A percentile compares a stretch with the other conserved stretches of the same genome.
Conservation (phyloP, 2,888 invertebrate genomes). For the Drosophila cognata region DNA sequence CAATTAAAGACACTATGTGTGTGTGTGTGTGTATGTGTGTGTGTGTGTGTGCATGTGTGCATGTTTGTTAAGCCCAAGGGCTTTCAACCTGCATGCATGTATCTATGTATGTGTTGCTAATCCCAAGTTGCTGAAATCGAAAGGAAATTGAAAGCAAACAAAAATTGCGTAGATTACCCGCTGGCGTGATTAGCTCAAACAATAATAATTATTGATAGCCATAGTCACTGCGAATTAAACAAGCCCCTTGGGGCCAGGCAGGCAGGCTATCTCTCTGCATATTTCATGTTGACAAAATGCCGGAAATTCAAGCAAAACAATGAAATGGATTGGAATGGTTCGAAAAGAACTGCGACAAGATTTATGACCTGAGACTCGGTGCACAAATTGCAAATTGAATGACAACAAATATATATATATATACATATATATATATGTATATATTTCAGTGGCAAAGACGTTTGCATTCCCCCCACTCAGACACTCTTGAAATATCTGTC, state of each 20-base stretch:
- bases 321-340: neutral
- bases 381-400: conserved; percentile 76
- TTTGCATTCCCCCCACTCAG: conserved; percentile 2
- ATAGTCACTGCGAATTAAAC: conserved; percentile 17
- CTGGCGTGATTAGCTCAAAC: conserved; percentile 34
- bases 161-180: neutral
- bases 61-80: neutral
- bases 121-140: conserved; percentile 30
- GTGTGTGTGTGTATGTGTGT: neutral
- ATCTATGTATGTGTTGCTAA: conserved; percentile 7
- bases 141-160: conserved; percentile 53
- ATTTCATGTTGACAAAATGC: conserved; percentile 49
- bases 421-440: neutral
- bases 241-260: neutral
- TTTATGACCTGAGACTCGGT: conserved; percentile 49
- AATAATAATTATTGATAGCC: conserved; percentile 35
- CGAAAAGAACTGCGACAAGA: conserved; percentile 42
- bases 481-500: conserved; percentile 14
- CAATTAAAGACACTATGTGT: conserved; percentile 52
- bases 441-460: conserved; percentile 25
- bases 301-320: conserved; percentile 79
- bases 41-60: neutral
- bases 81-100: neutral
- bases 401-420: conserved; percentile 44
- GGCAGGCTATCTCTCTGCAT: neutral